A percentile compares a stretch with the other conserved stretches of the same genome.
Conservation (phyloP, 2,888 invertebrate species). For the Criorhina ranunculi region DNA sequence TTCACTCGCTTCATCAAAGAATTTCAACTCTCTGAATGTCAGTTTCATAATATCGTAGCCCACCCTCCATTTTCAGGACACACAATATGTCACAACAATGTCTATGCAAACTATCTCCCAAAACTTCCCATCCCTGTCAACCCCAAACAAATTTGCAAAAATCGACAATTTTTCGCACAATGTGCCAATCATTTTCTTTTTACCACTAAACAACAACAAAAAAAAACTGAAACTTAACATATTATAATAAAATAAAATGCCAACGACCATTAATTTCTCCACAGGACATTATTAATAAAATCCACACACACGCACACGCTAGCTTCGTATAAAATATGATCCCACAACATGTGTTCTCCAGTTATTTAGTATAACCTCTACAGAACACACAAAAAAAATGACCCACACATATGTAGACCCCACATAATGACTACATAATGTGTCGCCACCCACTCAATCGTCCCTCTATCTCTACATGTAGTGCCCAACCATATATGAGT, state of each 20-base stretch:
- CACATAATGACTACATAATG: constrained; percentile 60
- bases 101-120: no score
- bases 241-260: constrained; percentile 27
- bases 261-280: constrained; percentile 47
- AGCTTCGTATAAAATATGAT: constrained; percentile 42
- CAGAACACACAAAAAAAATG: constrained; percentile 31
- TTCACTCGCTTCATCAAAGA: no score
- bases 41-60: no score
- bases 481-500: constrained; percentile 43
- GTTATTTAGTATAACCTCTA: constrained; percentile 67
- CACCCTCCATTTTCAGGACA: no score
- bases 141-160: not conserved
- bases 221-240: not conserved
- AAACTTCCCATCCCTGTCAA: no score
- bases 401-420: constrained; percentile 45
- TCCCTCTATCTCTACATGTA: constrained; percentile 4
- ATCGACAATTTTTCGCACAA: not conserved
- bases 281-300: constrained; percentile 66
- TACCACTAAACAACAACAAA: not conserved
- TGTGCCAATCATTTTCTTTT: constrained; percentile 10
- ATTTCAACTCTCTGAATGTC: no score
- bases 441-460: constrained; percentile 40
- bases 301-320: constrained; percentile 8
- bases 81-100: no score
- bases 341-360: constrained; percentile 71